A percentile compares a stretch with the other conserved stretches of the same genome.
Evolutionary conservation across 2,888 invertebrate genomes (phyloP).

Genomic region (Latheticus oryzae): DNA sequence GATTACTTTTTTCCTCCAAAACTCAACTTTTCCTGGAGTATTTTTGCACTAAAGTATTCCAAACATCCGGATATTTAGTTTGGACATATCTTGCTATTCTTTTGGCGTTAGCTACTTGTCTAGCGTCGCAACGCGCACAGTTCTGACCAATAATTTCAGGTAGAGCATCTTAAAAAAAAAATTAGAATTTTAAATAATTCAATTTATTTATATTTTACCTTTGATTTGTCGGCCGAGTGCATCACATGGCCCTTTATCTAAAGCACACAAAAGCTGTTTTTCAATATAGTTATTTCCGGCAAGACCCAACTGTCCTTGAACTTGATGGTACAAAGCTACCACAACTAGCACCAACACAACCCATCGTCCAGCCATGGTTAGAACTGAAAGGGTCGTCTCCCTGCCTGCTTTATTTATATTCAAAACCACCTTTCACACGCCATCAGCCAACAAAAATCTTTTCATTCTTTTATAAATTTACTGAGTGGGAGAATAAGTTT

Average conservation of each 20-base stretch:
- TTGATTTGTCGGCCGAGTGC: conserved; percentile 71
- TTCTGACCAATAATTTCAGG: conserved; percentile 70
- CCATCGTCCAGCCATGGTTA: conserved; percentile 16
- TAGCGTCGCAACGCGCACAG: conserved; percentile 68
- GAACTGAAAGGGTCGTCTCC: conserved; percentile 38
- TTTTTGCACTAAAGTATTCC: conserved; percentile 66
- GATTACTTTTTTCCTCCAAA: conserved; percentile 51
- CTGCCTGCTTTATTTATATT: conserved; percentile 37
- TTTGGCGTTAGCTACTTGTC: conserved; percentile 67
- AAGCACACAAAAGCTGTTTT: conserved; percentile 70
- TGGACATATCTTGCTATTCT: conserved; percentile 68
- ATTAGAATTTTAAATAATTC: neutral
- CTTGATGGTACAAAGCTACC: conserved; percentile 13
- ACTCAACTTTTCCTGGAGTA: conserved; percentile 53
- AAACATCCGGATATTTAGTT: conserved; percentile 68
- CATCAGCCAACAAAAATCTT: conserved; percentile 31
- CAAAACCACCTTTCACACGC: conserved; percentile 39
- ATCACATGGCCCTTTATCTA: conserved; percentile 72
- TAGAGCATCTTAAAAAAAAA: conserved; percentile 65
- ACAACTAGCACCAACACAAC: conserved; percentile 6
- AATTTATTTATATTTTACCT: conserved; percentile 64
- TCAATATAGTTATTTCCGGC: conserved; percentile 58
- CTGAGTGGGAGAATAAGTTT: conserved; percentile 25
- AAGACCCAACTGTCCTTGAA: conserved; percentile 48
- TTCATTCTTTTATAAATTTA: conserved; percentile 30